Conservation (phyloP, 2,797 vertebrate genomes). For the Sciaenops ocellatus region DNA sequence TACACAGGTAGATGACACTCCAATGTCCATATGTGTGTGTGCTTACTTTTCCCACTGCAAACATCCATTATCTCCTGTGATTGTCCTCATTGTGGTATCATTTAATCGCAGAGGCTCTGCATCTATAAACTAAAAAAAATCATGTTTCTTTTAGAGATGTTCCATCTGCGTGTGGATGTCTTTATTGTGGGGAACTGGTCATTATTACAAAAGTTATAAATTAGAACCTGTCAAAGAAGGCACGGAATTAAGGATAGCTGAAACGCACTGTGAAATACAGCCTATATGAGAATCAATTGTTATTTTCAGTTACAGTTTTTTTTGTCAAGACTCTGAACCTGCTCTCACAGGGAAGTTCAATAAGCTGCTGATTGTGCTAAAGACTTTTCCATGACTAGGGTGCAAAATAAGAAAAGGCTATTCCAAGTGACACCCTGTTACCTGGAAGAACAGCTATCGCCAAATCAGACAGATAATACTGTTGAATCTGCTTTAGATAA, state of each 20-base stretch:
- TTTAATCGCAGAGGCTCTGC: slow-evolving; percentile 1
- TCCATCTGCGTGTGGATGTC: background rate
- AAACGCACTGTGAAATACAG: background rate
- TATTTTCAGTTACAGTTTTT: slow-evolving; percentile 14
- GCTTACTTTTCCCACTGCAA: slow-evolving; percentile 23
- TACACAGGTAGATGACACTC: slow-evolving; percentile 39
- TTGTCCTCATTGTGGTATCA: slow-evolving; percentile 24
- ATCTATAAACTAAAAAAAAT: slow-evolving; percentile 19
- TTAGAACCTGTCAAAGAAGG: slow-evolving; percentile 5
- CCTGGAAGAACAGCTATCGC: slow-evolving; percentile 2
- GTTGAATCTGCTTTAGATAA: background rate
- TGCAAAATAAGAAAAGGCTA: slow-evolving; percentile 8
- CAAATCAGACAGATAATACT: slow-evolving; percentile 3
- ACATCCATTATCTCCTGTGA: slow-evolving; percentile 56
- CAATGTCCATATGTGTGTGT: slow-evolving; percentile 1
- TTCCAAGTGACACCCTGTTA: slow-evolving; percentile 12
- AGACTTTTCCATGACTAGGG: slow-evolving; percentile 11
- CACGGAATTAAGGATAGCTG: background rate
- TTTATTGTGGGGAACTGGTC: background rate
- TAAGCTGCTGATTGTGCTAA: slow-evolving; percentile 20
- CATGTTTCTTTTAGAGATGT: slow-evolving; percentile 5
- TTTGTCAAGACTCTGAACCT: slow-evolving; percentile 13
- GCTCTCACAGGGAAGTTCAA: slow-evolving; percentile 22
- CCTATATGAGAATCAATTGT: slow-evolving; percentile 1
- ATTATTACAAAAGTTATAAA: slow-evolving; percentile 9